phyloP scores from a whole-genome alignment of 1,140 invertebrate species.

The Condylostylus longicornis region DNA sequence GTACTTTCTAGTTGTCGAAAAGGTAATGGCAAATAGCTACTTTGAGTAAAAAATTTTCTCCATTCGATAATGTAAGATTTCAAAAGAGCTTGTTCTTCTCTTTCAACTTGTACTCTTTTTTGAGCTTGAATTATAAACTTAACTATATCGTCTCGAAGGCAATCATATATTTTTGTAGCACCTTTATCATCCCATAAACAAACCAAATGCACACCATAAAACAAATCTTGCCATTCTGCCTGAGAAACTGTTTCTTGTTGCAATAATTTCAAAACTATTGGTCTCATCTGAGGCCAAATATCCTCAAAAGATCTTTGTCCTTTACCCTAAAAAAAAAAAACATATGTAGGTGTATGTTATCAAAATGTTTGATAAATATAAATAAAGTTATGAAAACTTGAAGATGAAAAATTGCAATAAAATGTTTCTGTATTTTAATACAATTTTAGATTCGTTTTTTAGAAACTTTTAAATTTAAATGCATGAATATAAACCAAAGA shows the following conservation, averaged over 20 bases:
- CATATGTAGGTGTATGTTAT: too few species aligned
- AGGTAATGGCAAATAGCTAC: conserved; percentile 89
- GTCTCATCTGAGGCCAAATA: conserved; percentile 88
- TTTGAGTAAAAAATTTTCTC: conserved; percentile 96
- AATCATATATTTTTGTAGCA: conserved; percentile 69
- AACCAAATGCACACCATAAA: conserved; percentile 86
- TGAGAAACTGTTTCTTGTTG: conserved; percentile 87
- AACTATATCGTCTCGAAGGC: conserved; percentile 82
- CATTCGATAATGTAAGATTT: conserved; percentile 94
- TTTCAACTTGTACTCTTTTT: conserved; percentile 69
- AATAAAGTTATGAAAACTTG: too few species aligned
- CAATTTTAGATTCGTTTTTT: too few species aligned
- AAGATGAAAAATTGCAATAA: too few species aligned
- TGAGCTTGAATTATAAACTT: conserved; percentile 91
- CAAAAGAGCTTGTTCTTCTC: conserved; percentile 86
- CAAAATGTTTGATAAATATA: too few species aligned
- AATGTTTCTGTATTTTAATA: too few species aligned
- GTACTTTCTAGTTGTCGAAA: conserved; percentile 84
- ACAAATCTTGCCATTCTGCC: conserved; percentile 92
- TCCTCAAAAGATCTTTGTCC: conserved; percentile 59
- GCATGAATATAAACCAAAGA: too few species aligned
- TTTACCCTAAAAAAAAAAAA: conserved; percentile 16
- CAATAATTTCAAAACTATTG: conserved; percentile 74
- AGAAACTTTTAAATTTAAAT: too few species aligned
- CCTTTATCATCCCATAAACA: conserved; percentile 96